phyloP scores from a whole-genome alignment of 2,888 invertebrate species.

The Crocallis elinguaria region DNA sequence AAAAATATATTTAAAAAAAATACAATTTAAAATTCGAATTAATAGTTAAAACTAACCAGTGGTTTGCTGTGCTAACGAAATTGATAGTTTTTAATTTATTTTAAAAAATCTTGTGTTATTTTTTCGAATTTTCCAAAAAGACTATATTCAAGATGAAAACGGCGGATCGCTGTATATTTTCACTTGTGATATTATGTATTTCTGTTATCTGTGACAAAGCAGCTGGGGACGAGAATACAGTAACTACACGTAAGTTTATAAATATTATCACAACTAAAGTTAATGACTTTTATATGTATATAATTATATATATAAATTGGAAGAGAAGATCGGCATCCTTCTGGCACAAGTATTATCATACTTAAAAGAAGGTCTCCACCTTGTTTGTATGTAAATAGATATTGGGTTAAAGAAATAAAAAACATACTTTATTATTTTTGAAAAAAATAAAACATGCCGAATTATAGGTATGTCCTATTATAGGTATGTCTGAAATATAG shows the following conservation, averaged over 20 bases:
- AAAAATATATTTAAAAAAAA: conserved; percentile 16
- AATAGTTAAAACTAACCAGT: conserved; percentile 25
- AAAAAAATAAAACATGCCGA: too few relatives aligned
- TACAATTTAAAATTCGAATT: conserved; percentile 10
- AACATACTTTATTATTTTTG: too few relatives aligned
- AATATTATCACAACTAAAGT: not conserved
- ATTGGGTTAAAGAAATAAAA: too few relatives aligned
- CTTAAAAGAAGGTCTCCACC: too few relatives aligned
- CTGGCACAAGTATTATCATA: too few relatives aligned
- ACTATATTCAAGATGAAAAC: conserved; percentile 55
- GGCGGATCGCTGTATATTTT: conserved; percentile 63
- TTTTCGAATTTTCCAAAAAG: conserved; percentile 30
- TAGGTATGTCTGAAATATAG: too few relatives aligned
- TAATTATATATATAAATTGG: too few relatives aligned
- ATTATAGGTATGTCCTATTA: too few relatives aligned
- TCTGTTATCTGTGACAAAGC: conserved; percentile 64
- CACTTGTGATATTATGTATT: conserved; percentile 66
- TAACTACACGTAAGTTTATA: conserved; percentile 67
- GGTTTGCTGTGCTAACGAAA: conserved; percentile 45
- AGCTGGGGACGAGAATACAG: conserved; percentile 62
- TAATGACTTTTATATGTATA: not conserved
- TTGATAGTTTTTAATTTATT: conserved; percentile 39
- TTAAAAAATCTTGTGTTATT: conserved; percentile 38
- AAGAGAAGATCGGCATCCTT: too few relatives aligned
- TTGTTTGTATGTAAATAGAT: too few relatives aligned